These are phyloP conservation scores for Leucoma salicis DNA, from an alignment of 2,888 invertebrate species.

Conservation along the genomic window DNA sequence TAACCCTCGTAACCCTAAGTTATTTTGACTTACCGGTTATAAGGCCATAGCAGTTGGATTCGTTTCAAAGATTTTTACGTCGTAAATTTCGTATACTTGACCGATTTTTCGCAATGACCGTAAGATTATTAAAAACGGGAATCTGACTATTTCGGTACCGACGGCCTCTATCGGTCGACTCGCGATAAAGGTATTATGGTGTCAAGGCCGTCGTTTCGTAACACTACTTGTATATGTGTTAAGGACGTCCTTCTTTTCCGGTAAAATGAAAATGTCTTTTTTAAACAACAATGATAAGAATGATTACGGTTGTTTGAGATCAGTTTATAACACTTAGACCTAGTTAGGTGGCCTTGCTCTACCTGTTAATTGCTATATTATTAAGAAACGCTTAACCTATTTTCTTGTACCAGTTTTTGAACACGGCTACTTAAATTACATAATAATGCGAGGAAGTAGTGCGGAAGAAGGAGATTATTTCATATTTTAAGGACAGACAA, in stretches of 20 bases:
- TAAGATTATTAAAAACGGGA: slow-evolving; percentile 62
- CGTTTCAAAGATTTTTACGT: slow-evolving; percentile 41
- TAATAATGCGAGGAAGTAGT: slow-evolving; percentile 53
- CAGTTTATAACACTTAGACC: slow-evolving; percentile 45
- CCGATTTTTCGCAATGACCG: slow-evolving; percentile 64
- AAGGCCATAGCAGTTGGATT: slow-evolving; percentile 54
- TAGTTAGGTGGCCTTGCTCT: slow-evolving; percentile 58
- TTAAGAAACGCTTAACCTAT: slow-evolving; percentile 78
- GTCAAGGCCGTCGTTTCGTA: slow-evolving; percentile 75
- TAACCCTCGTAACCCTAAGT: slow-evolving; percentile 28
- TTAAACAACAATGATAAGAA: slow-evolving; percentile 34
- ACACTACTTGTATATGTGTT: slow-evolving; percentile 60
- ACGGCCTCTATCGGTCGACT: slow-evolving; percentile 69
- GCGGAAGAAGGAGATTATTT: slow-evolving; percentile 16
- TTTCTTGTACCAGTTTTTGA: slow-evolving; percentile 63
- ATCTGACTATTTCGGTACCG: slow-evolving; percentile 59
- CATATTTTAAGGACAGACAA: slow-evolving; percentile 13
- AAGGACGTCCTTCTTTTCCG: slow-evolving; percentile 64
- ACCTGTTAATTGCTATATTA: slow-evolving; percentile 69
- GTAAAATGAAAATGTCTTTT: slow-evolving; percentile 39
- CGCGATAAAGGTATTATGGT: slow-evolving; percentile 76
- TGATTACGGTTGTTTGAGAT: slow-evolving; percentile 32
- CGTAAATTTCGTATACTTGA: slow-evolving; percentile 61
- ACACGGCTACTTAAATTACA: slow-evolving; percentile 43
- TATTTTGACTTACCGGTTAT: slow-evolving; percentile 41